Conservation (phyloP, 1,140 invertebrate species). For the Sarcophaga peregrina region DNA sequence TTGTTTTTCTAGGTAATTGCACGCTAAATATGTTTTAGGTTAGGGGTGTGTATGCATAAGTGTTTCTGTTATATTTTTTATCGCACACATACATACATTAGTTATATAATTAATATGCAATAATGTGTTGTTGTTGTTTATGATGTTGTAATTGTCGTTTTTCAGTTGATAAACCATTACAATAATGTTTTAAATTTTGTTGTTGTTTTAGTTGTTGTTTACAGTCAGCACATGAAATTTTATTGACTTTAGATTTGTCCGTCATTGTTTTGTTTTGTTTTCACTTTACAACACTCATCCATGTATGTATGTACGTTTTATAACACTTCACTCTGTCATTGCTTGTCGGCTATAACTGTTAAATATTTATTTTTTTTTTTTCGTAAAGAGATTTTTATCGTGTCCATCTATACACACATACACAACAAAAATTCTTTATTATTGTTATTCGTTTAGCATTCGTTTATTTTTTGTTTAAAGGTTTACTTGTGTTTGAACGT, state of each 20-base stretch:
- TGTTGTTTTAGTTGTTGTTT: background rate
- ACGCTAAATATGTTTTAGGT: too few relatives aligned
- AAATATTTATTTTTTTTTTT: background rate
- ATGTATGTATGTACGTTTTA: background rate
- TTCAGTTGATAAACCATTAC: conserved; percentile 24
- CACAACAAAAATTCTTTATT: too few relatives aligned
- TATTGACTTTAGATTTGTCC: conserved; percentile 31
- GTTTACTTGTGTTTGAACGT: background rate
- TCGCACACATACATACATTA: background rate
- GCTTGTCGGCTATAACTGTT: background rate
- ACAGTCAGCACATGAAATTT: conserved; percentile 20
- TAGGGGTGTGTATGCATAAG: background rate
- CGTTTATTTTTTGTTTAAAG: too few relatives aligned
- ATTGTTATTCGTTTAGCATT: too few relatives aligned
- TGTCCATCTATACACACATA: background rate
- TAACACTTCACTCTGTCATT: background rate
- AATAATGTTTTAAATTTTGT: background rate
- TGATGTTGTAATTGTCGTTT: conserved; percentile 11
- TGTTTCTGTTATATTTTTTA: conserved; percentile 33
- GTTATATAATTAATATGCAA: conserved; percentile 24
- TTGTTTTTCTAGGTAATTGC: too few relatives aligned
- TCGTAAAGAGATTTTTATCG: background rate
- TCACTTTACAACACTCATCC: background rate
- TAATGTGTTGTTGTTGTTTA: background rate
- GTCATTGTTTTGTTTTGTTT: conserved; percentile 22